Evolutionary conservation across 1,140 invertebrate species (phyloP).

Genomic region (Wasmannia auropunctata): DNA sequence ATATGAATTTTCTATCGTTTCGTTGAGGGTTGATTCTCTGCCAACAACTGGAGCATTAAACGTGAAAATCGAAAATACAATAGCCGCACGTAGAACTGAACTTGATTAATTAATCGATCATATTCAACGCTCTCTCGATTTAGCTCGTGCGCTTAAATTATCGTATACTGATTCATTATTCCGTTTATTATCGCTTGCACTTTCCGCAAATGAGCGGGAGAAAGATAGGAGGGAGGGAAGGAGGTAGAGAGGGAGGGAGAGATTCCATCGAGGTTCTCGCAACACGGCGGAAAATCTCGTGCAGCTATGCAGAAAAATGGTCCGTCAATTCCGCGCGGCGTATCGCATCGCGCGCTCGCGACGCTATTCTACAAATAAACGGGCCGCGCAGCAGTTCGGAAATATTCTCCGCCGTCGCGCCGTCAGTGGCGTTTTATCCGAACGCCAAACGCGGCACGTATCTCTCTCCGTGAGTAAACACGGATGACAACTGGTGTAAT

Average conservation of each 20-base stretch:
- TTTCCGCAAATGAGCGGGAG: background rate
- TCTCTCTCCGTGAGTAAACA: slow-evolving; percentile 69
- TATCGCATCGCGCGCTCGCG: background rate
- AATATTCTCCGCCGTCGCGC: slow-evolving; percentile 45
- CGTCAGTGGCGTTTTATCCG: slow-evolving; percentile 30
- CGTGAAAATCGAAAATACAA: slow-evolving; percentile 20
- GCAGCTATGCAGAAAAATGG: slow-evolving; percentile 45
- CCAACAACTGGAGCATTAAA: background rate
- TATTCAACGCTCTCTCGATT: slow-evolving; percentile 30
- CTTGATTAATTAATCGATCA: slow-evolving; percentile 45
- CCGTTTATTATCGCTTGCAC: slow-evolving; percentile 27
- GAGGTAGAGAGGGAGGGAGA: background rate
- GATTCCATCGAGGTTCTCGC: slow-evolving; percentile 9
- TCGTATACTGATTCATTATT: background rate
- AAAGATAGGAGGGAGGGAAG: no score
- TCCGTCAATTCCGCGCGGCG: slow-evolving; percentile 36
- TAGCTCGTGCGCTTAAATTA: slow-evolving; percentile 24
- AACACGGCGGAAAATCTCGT: slow-evolving; percentile 24
- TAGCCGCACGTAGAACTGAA: background rate
- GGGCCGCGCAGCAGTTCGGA: slow-evolving; percentile 25
- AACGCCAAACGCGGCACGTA: slow-evolving; percentile 55
- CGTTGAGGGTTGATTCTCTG: background rate
- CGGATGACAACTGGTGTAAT: slow-evolving; percentile 73
- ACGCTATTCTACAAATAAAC: slow-evolving; percentile 44
- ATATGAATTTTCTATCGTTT: background rate